These are phyloP conservation scores for Polyploca ridens DNA, from an alignment of 2,888 invertebrate genomes.

Conservation along the genomic window DNA sequence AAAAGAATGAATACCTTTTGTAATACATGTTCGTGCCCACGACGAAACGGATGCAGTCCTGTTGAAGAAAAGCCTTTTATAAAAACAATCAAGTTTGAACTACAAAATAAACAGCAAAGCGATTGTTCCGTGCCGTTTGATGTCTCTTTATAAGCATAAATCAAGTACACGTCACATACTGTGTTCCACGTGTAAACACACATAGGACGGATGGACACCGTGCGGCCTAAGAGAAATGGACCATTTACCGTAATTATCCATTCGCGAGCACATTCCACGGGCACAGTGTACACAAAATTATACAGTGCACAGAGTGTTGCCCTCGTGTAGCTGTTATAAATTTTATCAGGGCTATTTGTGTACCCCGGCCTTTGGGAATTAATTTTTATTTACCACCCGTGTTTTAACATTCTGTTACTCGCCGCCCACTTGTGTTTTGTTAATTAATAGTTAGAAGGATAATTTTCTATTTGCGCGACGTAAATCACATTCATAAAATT, in stretches of 20 bases:
- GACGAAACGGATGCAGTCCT: no score
- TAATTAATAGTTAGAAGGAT: slow-evolving; percentile 9
- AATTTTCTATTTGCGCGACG: slow-evolving; percentile 3
- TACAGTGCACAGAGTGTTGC: slow-evolving; percentile 46
- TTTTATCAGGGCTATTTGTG: slow-evolving; percentile 48
- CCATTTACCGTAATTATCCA: slow-evolving; percentile 64
- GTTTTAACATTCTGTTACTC: slow-evolving; percentile 37
- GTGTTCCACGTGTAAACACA: slow-evolving; percentile 21
- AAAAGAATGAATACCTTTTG: no score
- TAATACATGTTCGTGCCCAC: no score
- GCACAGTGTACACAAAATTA: slow-evolving; percentile 59
- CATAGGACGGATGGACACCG: slow-evolving; percentile 19
- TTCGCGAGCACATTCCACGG: slow-evolving; percentile 58
- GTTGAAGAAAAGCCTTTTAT: not conserved
- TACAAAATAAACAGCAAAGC: not conserved
- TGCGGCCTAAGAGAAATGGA: slow-evolving; percentile 50
- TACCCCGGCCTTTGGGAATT: slow-evolving; percentile 42
- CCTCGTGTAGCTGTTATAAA: slow-evolving; percentile 37
- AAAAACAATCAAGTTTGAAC: not conserved
- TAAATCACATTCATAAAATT: slow-evolving; percentile 15
- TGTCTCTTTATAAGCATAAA: slow-evolving; percentile 3
- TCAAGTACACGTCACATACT: slow-evolving; percentile 11
- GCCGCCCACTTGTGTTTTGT: slow-evolving; percentile 18
- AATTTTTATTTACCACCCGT: slow-evolving; percentile 44
- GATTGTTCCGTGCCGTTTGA: not conserved